A percentile compares a stretch with the other conserved stretches of the same genome.
Conservation (phyloP, 2,888 invertebrate genomes). For the Apotomis betuletana region DNA sequence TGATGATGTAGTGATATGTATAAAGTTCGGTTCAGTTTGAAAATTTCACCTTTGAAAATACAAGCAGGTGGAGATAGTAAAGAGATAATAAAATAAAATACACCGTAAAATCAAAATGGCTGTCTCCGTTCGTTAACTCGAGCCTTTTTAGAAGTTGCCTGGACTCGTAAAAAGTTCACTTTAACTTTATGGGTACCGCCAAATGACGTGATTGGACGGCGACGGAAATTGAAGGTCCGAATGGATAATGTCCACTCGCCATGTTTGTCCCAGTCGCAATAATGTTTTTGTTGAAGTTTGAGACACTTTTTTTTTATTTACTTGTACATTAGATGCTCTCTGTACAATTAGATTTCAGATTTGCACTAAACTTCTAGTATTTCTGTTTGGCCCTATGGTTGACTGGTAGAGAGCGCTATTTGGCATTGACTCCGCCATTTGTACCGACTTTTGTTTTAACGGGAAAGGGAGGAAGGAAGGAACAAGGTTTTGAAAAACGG, state of each 20-base stretch:
- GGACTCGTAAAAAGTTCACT: constrained; percentile 28
- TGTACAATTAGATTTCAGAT: too few relatives aligned
- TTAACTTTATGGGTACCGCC: constrained; percentile 23
- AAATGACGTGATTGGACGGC: constrained; percentile 23
- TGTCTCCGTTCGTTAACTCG: constrained; percentile 12
- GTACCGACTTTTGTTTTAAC: too few relatives aligned
- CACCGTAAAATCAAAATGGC: constrained; percentile 23
- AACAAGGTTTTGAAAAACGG: too few relatives aligned
- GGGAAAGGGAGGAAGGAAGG: too few relatives aligned
- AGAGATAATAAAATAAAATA: constrained; percentile 8
- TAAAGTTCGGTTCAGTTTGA: too few relatives aligned
- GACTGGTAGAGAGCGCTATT: too few relatives aligned
- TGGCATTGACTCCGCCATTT: too few relatives aligned
- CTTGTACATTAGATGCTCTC: too few relatives aligned
- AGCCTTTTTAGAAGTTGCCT: constrained; percentile 13
- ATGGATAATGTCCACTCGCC: constrained; percentile 4
- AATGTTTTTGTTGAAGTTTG: background rate
- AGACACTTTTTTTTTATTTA: background rate
- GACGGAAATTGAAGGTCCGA: constrained; percentile 36
- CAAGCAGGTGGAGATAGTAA: constrained; percentile 1
- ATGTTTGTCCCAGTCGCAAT: background rate
- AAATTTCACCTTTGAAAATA: background rate
- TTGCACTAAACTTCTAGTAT: too few relatives aligned
- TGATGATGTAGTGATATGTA: too few relatives aligned
- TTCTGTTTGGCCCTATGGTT: too few relatives aligned